Evolutionary conservation across 2,888 invertebrate genomes (phyloP), one percentile per base, ranked within the genome.

Genomic region (Parthenolecanium corni): DNA sequence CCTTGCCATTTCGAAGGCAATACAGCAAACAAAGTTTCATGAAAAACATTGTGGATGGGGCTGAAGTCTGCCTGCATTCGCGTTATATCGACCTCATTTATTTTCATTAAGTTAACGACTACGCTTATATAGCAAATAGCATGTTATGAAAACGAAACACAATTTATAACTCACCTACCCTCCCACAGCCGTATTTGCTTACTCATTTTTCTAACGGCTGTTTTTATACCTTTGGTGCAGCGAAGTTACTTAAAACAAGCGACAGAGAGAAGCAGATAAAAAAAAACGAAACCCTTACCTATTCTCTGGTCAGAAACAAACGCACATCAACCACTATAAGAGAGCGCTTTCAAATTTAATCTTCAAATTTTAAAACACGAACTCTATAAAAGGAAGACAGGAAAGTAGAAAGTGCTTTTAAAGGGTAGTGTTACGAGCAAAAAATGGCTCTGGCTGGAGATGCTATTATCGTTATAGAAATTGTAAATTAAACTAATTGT

Each of bases 141-240:
- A 61, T 61, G 61, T 61, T 61, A 61, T 61, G 61, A 61, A 58
- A 61, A 61, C 61, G 61, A 49, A 61, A 61, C 61, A 61, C 61
- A 61, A 61, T 61, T 61, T 61, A 61, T 49, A 61, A 61, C 61
- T 61, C 47, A 20, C 51, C 51, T 57, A 44, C 46, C 44, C 16
- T 21, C 14, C 24, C 53, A 14, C n/a, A 36, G 16, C 56, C 46
- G 47, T 61, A 61, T 61, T 61, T 61, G 61, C 61, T 61, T 61
- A 61, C 49, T 61, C 61, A 61, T 61, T 61, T 61, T 47, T 25
- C 61, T 18, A 49, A 49, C 49, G 49, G 20, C 21, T 3, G 20
- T 49, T 49, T 31, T 31, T 31, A 31, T 31, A 31, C 31, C 9
- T 31, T 31, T 31, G 31, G 9, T 9, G 31, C 5, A 9, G 9